Evolutionary conservation across 2,888 invertebrate species (phyloP), one percentile per base, ranked within the genome.

Genomic region (Noctua janthe): DNA sequence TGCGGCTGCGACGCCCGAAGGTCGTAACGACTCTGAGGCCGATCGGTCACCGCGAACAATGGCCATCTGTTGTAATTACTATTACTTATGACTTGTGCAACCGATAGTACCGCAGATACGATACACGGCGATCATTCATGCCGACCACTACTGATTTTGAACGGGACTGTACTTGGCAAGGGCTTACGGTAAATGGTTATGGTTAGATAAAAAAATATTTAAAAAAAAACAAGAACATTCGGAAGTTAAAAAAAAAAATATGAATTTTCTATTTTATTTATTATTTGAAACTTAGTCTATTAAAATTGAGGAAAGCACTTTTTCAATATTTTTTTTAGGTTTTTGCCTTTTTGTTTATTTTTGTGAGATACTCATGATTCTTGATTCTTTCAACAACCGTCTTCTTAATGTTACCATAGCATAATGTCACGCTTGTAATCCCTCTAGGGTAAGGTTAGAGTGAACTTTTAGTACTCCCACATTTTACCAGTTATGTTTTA

Each of bases 11-110:
- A 91, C 93, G 92, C 90, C 85, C 92, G 96, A 97, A 96, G 96
- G 96, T 95, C 95, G 93, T 81, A 89, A 83, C 91, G 90, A 92
- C 93, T 92, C 91, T 92, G 94, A 94, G 95, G 94, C 95, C 95
- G 94, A 94, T 95, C 95, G 94, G 95, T 95, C 95, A 95, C 94
- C 93, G 90, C 92, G 94, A 95, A 97, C 96, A 97, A 97, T 96
- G 92, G 96, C 92, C 95, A 96, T 96, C 97, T 94, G 95, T 96
- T 96, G 96, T 97, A 97, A 96, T 96, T 96, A 96, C 95, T 96
- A 95, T 95, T 95, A 95, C 94, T 95, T 94, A 94, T 91, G 90
- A 92, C 93, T 96, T 96, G 95, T 92, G 95, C 95, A 96, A 96
- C 92, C 90, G 94, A 95, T 95, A 94, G 92, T 90, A 92, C 85